Conservation (phyloP, 2,113 vertebrate genomes). For the Neomonachus schauinslandi region DNA sequence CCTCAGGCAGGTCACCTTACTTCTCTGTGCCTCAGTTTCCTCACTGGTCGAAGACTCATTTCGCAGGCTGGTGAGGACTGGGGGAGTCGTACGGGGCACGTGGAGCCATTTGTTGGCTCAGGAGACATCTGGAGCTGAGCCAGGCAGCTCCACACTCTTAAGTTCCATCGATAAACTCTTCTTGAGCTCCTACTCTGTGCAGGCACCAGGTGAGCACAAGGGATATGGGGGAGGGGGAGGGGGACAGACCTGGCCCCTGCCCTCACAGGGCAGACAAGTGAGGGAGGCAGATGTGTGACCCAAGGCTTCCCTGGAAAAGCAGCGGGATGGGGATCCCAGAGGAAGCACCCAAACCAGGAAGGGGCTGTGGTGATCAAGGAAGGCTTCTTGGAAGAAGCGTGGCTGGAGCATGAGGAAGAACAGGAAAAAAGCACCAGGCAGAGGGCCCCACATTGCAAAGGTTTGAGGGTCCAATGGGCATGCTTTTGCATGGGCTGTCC, state of each 20-base stretch:
- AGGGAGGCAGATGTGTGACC: neutral
- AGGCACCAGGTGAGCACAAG: neutral
- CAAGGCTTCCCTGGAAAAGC: neutral
- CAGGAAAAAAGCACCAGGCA: neutral
- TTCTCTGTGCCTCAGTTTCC: neutral
- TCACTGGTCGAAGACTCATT: neutral
- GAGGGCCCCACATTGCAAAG: neutral
- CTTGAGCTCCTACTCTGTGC: neutral
- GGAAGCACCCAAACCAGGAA: neutral
- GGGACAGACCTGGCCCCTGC: neutral
- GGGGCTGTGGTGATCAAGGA: neutral
- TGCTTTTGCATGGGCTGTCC: neutral
- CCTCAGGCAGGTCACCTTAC: neutral
- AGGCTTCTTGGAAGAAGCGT: neutral
- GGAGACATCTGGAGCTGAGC: neutral
- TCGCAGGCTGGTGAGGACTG: neutral
- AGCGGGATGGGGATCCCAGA: neutral
- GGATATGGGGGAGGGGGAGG: too few relatives aligned
- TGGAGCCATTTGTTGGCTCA: neutral
- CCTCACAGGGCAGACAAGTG: neutral
- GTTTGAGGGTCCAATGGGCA: neutral
- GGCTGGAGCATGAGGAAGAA: neutral
- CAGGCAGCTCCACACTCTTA: neutral
- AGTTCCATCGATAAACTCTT: neutral
- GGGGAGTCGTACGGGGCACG: fast-evolving